phyloP scores from a whole-genome alignment of 2,113 vertebrate species.

The Stegastes partitus region DNA sequence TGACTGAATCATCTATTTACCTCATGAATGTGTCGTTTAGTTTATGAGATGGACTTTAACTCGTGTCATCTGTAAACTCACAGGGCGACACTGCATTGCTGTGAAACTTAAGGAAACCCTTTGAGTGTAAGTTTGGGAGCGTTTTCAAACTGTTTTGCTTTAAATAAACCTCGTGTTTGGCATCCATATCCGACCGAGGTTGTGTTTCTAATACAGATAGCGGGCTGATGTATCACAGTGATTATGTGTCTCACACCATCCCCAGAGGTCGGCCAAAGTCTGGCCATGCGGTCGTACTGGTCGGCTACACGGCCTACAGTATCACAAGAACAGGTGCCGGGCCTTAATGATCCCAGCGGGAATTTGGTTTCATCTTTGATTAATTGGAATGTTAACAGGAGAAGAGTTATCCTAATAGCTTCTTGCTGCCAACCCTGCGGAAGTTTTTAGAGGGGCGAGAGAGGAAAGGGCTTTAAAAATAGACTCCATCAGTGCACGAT shows the following conservation, averaged over 20 bases:
- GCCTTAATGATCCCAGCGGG: conserved; percentile 75
- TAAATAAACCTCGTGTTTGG: conserved; percentile 42
- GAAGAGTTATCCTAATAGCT: conserved; percentile 72
- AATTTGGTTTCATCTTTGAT: conserved; percentile 75
- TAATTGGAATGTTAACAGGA: conserved; percentile 78
- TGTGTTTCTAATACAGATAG: conserved; percentile 49
- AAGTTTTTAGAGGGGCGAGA: conserved; percentile 72
- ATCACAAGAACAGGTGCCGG: conserved; percentile 70
- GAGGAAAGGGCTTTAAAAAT: conserved; percentile 78
- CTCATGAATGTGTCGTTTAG: background rate
- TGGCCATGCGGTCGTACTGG: conserved; percentile 28
- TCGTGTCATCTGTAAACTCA: conserved; percentile 5
- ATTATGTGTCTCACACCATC: conserved; percentile 46
- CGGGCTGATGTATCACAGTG: conserved; percentile 32
- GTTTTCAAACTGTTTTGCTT: conserved; percentile 30
- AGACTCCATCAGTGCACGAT: conserved; percentile 74
- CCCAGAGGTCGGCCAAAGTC: conserved; percentile 37
- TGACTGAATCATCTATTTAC: conserved; percentile 13
- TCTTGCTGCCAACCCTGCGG: conserved; percentile 73
- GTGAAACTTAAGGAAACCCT: conserved; percentile 16
- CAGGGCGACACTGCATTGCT: background rate
- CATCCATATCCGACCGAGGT: conserved; percentile 37
- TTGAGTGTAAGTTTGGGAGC: background rate
- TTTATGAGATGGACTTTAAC: background rate
- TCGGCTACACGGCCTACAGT: conserved; percentile 47